Conservation (phyloP, 35 echinoderm and acorn worm species). For the Patiria miniata region DNA sequence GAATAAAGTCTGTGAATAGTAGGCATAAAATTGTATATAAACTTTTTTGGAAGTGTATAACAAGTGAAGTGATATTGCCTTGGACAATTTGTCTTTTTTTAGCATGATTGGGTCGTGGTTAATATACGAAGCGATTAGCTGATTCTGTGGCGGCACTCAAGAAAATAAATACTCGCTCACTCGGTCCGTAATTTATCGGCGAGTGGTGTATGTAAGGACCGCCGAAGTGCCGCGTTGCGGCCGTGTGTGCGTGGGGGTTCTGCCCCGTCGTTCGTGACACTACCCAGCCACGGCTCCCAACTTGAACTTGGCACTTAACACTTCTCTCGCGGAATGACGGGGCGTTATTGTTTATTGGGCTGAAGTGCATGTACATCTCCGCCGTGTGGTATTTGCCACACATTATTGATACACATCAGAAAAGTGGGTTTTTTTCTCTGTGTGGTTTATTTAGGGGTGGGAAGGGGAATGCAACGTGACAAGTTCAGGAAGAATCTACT, state of each 20-base stretch:
- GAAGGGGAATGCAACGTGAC: too few species aligned
- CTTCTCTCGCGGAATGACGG: background rate
- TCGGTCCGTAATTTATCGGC: background rate
- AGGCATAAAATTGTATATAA: too few species aligned
- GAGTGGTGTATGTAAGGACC: background rate
- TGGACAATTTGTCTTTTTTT: background rate
- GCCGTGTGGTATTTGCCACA: too few species aligned
- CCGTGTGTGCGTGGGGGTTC: background rate
- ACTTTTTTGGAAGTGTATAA: background rate
- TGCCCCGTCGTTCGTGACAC: background rate
- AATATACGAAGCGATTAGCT: background rate
- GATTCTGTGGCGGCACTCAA: background rate
- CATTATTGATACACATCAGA: too few species aligned
- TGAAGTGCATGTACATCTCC: too few species aligned
- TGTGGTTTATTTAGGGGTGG: too few species aligned
- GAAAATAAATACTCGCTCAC: constrained; percentile 17
- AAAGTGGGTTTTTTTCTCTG: too few species aligned
- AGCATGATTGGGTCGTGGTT: background rate
- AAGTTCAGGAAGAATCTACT: too few species aligned
- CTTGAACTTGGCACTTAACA: constrained; percentile 4
- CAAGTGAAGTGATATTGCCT: background rate
- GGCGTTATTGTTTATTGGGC: background rate
- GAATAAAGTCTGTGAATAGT: too few species aligned
- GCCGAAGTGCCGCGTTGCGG: too few species aligned
- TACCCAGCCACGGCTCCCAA: background rate